Percentiles rank a stretch among this genome's conserved stretches.
Conservation (phyloP, 2,888 invertebrate species). For the Agrotis exclamationis region DNA sequence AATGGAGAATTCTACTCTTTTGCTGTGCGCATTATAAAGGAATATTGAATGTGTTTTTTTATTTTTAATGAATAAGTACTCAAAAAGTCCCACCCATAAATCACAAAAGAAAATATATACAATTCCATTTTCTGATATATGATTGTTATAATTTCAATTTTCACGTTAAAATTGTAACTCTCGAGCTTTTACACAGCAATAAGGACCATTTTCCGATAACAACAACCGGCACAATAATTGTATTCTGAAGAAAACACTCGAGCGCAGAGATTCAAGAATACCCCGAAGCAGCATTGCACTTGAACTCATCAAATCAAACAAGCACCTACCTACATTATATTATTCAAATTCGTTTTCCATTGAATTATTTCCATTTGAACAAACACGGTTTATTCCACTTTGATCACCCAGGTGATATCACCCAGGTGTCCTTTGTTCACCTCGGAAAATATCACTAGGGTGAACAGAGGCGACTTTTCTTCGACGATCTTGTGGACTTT, state of each 20-base stretch:
- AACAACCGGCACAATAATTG: background rate
- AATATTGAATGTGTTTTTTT: too few relatives aligned
- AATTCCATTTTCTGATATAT: background rate
- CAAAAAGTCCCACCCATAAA: background rate
- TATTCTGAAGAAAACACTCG: conserved; percentile 2
- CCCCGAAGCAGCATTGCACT: background rate
- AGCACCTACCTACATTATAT: background rate
- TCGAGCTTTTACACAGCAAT: background rate
- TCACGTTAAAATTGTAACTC: background rate
- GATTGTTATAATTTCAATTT: conserved; percentile 1
- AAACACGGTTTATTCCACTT: too few relatives aligned
- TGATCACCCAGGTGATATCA: too few relatives aligned
- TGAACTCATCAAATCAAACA: conserved; percentile 6
- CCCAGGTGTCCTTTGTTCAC: too few relatives aligned
- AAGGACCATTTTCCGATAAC: background rate
- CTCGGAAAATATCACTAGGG: too few relatives aligned
- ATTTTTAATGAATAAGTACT: too few relatives aligned
- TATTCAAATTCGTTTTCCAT: background rate
- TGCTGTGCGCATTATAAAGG: too few relatives aligned
- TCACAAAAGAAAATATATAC: background rate
- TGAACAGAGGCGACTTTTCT: too few relatives aligned
- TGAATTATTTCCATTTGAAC: conserved; percentile 5
- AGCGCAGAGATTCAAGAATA: conserved; percentile 4
- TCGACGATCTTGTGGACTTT: too few relatives aligned
- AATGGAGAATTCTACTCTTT: too few relatives aligned